Base-by-base conservation (phyloP, 2,113 vertebrate genomes). In the Anas platyrhynchos region DNA sequence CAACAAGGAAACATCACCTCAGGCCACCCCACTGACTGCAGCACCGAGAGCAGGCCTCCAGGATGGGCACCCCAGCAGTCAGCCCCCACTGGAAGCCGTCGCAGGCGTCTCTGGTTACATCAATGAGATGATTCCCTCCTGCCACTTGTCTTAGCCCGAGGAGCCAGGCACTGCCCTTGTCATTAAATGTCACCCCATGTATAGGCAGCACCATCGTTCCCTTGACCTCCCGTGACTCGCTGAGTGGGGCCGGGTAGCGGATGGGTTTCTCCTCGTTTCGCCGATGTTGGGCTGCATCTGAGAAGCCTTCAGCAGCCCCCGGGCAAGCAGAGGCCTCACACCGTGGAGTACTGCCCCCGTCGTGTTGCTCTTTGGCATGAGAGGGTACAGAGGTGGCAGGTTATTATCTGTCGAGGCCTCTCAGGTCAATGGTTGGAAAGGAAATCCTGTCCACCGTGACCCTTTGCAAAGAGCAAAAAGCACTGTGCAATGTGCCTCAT, bases 401-500 rank as follows among this genome's bases (percentile, higher is more conserved):
- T 15, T 21, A 10, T 54, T 34, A 44, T 66, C 41, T 58, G 15
- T 3, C n/a, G 44, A 77, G 73, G 36, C 31, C 48, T 83, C 69
- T 74, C 46, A 22, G 22, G 34, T 23, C 13, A 43, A n/a, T 4
- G 13, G 13, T 41, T n/a, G 67, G 52, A 55, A 81, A 48, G 36
- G 15, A 13, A 86, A 72, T 25, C 12, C 36, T 59, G 21, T 10
- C 27, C 31, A 52, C 36, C 31, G 5, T 0, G 9, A n/a, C 43
- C 16, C 4, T 2, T 29, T 22, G 20, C 9, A 55, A 92, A 63
- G 63, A 31, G 27, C 17, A 61, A n/a, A 72, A 71, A 41, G 5
- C 52, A 58, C 34, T 0, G 0, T 7, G 20, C 4, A 34, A 38
- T 23, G 16, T 23, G 25, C 4, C 29, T 16, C 41, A 7, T 16